Evolutionary conservation across 1,140 invertebrate genomes (phyloP), one percentile per base, ranked within the genome.

Genomic region (Aphelinus certus): DNA sequence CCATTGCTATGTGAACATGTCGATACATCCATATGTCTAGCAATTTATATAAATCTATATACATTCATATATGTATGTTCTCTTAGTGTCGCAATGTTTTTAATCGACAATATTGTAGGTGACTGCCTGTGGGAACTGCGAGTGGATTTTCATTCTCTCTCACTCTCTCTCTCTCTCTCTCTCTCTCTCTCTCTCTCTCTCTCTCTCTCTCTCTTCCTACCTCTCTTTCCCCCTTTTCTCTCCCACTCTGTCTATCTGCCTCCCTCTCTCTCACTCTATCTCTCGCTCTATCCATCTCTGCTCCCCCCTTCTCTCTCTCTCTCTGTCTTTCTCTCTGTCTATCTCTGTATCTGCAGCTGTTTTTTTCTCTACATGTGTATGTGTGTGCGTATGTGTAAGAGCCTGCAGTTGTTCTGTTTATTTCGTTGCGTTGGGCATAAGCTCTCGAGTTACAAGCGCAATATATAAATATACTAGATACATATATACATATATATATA

Each of bases 61-160:
- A 48, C 62, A 68, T 47, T 61, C 48, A 9, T 74, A 48, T 56
- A 56, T 68, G 55, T 67, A 10, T 57, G 9, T 57, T 69, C 45
- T 65, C 46, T 67, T 74, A 68, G 72, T 68, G 49, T 67, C 47
- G 65, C 65, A 58, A 74, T 74, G 49, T 74, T 74, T 68, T 10
- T 56, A 55, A 53, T 53, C 57, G 9, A 60, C n/a, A 69, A 62
- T 62, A 26, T 47, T 62, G 58, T 67, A 67, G 69, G 63, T 65
- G 48, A 57, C 75, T 76, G 69, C 26, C 70, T 71, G 57, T 72
- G 63, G 63, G 46, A 68, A 71, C 49, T 66, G 68, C 68, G 69
- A 71, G 46, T 70, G 61, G 26, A 69, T 55, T 75, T 47, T 63
- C 49, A 55, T 55, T 56, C 26, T 26, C 26, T 73, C 42, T 60